A percentile compares a stretch with the other conserved stretches of the same genome.
phyloP scores from a whole-genome alignment of 2,113 vertebrate genomes.

The Fulmarus glacialis region DNA sequence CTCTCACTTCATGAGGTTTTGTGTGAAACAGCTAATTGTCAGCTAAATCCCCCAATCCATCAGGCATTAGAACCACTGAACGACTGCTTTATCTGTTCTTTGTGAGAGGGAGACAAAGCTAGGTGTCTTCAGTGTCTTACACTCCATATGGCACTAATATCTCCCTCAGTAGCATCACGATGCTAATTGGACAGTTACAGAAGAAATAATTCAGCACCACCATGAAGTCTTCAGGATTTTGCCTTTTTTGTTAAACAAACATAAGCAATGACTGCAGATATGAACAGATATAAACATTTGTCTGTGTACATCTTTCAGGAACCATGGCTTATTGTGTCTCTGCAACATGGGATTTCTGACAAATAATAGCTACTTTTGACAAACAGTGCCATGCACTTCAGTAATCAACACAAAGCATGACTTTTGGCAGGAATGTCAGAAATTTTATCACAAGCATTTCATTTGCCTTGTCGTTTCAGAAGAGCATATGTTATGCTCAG shows the following conservation, averaged over 20 bases:
- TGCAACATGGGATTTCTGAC: background rate
- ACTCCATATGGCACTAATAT: background rate
- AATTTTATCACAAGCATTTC: background rate
- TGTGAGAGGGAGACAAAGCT: background rate
- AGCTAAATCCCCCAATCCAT: background rate
- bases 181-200: background rate
- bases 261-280: background rate
- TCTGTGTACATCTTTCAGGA: background rate
- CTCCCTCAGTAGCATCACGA: background rate
- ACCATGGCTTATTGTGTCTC: background rate
- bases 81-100: background rate
- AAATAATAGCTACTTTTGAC: background rate
- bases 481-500: background rate
- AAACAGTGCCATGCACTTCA: background rate
- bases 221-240: background rate
- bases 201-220: background rate
- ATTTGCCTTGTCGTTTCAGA: background rate
- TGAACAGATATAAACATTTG: background rate
- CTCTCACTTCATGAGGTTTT: background rate
- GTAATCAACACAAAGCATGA: background rate
- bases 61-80: background rate
- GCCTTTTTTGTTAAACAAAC: background rate
- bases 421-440: background rate
- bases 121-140: background rate
- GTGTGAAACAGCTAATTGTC: background rate